phyloP scores from a whole-genome alignment of 2,888 invertebrate species.

The Fragum whitleyi region DNA sequence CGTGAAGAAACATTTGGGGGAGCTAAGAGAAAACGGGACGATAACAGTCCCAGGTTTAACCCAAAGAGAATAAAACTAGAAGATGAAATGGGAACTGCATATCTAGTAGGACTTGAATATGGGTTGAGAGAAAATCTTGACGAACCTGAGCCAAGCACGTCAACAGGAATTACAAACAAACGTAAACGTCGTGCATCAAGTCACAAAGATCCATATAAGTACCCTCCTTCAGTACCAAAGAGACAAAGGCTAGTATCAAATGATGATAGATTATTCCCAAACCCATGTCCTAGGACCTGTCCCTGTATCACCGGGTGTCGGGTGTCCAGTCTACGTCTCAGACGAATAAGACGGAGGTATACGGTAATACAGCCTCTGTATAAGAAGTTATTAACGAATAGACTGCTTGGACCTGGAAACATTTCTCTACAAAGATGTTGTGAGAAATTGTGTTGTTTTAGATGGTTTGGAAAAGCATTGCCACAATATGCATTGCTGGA shows the following conservation, averaged over 20 bases:
- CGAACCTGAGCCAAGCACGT: neutral
- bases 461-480: neutral
- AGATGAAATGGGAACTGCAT: neutral
- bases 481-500: neutral
- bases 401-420: neutral
- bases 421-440: neutral
- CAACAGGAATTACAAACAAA: neutral
- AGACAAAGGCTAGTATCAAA: neutral
- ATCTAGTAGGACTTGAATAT: neutral
- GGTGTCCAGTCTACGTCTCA: neutral
- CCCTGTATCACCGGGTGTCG: neutral
- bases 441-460: neutral
- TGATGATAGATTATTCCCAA: neutral
- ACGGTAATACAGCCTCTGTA: neutral
- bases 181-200: neutral
- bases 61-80: neutral
- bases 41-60: neutral
- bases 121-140: neutral
- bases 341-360: neutral
- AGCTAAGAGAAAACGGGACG: neutral
- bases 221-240: neutral
- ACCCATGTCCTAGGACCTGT: neutral
- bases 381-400: neutral
- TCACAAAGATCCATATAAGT: neutral
- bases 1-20: neutral